Evolutionary conservation across 2,113 vertebrate species (phyloP).

Genomic region (Noturus placidus): DNA sequence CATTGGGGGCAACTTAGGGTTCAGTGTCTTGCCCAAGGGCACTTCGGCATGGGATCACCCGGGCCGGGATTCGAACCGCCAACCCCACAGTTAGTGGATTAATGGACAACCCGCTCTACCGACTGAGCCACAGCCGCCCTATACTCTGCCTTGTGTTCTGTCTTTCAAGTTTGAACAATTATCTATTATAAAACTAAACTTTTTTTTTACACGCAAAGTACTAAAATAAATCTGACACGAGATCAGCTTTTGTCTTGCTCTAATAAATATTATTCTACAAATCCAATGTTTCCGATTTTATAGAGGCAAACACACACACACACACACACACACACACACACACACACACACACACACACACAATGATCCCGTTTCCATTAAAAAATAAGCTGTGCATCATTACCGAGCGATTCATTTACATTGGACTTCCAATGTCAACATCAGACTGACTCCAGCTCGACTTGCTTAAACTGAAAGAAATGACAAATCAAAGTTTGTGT

Average conservation of each 20-base stretch:
- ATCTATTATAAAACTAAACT: neutral
- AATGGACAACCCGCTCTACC: no score
- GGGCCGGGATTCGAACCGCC: no score
- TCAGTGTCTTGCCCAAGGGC: no score
- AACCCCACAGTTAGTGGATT: no score
- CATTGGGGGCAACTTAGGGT: no score
- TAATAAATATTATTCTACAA: neutral
- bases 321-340: neutral
- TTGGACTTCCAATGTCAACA: slow-evolving; percentile 33
- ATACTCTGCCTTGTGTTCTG: neutral
- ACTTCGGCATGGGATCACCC: no score
- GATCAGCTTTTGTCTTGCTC: neutral
- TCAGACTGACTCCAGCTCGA: slow-evolving; percentile 11
- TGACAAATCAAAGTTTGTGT: slow-evolving; percentile 31
- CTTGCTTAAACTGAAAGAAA: slow-evolving; percentile 19
- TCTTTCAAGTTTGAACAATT: neutral
- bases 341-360: neutral
- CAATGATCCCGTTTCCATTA: neutral
- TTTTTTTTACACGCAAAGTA: neutral
- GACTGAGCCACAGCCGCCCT: no score
- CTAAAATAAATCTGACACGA: neutral
- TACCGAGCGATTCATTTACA: slow-evolving; percentile 42
- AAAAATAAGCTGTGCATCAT: slow-evolving; percentile 37
- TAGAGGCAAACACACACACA: neutral
- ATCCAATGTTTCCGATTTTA: neutral